Evolutionary conservation across 64 coral and sea anemone species (phyloP).

Genomic region (Montipora cactus): DNA sequence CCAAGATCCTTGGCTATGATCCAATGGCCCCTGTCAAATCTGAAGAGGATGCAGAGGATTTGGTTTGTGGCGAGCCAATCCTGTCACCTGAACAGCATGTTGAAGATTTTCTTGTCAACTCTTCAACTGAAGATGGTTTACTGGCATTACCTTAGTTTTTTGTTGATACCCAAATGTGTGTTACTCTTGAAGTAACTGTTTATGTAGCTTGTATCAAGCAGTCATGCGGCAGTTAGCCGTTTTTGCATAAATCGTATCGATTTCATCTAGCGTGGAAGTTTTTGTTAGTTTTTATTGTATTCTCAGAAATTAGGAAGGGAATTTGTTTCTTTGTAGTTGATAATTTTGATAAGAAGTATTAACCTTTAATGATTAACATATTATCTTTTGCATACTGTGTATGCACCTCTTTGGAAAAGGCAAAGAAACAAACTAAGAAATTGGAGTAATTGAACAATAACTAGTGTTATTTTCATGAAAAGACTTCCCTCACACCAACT

Average conservation of each 20-base stretch:
- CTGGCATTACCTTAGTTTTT: conserved; percentile 38
- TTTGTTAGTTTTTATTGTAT: no score
- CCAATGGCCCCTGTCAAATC: conserved; percentile 61
- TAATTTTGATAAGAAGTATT: no score
- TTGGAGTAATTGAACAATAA: no score
- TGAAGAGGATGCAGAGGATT: conserved; percentile 65
- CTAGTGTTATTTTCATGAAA: no score
- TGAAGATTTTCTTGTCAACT: conserved; percentile 55
- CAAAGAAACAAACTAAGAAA: no score
- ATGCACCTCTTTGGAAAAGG: no score
- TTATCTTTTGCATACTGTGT: no score
- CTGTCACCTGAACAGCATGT: conserved; percentile 40
- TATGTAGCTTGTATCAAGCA: conserved; percentile 92
- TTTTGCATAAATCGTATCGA: conserved; percentile 47
- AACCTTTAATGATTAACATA: no score
- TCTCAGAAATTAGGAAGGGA: no score
- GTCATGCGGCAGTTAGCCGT: conserved; percentile 29
- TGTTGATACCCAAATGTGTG: conserved; percentile 75
- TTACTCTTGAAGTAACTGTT: conserved; percentile 45
- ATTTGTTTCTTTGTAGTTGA: no score
- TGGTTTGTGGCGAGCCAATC: conserved; percentile 85
- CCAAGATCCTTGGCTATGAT: conserved; percentile 95
- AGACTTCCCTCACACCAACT: no score
- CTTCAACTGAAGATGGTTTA: conserved; percentile 39
- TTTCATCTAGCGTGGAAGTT: background rate